Conservation (phyloP, 2,113 vertebrate genomes). For the Rhineura floridana region DNA sequence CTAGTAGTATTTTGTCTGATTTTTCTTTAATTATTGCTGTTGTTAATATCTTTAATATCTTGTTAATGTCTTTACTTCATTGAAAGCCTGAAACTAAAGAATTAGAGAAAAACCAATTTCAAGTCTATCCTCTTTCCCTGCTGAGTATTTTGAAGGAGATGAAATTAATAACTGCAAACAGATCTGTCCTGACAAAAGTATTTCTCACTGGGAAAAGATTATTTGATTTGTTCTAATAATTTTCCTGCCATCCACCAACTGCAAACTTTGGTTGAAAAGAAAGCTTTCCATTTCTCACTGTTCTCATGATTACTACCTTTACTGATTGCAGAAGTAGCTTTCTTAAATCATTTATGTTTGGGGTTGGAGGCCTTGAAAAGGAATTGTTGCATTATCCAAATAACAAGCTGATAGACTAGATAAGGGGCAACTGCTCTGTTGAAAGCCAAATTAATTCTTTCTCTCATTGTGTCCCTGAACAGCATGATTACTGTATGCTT, state of each 20-base stretch:
- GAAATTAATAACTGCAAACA: constrained; percentile 12
- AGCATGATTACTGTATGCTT: constrained; percentile 48
- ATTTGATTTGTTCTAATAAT: not conserved
- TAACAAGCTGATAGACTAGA: constrained; percentile 30
- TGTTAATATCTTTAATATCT: not conserved
- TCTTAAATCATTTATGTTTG: constrained; percentile 36
- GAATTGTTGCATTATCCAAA: constrained; percentile 50
- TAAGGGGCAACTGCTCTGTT: constrained; percentile 50
- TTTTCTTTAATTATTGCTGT: not conserved
- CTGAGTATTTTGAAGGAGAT: not conserved
- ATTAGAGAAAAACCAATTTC: not conserved
- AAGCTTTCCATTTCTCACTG: constrained; percentile 21
- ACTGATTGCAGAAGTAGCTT: constrained; percentile 3
- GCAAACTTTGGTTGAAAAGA: not conserved
- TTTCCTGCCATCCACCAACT: not conserved
- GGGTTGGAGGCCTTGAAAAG: constrained; percentile 30
- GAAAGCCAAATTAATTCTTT: constrained; percentile 55
- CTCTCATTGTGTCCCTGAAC: constrained; percentile 56
- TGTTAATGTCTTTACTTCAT: not conserved
- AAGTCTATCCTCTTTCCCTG: not conserved
- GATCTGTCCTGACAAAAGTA: not conserved
- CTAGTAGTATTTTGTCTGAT: not conserved
- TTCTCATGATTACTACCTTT: constrained; percentile 34
- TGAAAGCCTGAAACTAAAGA: not conserved
- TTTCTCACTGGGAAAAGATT: constrained; percentile 4